A percentile compares a stretch with the other conserved stretches of the same genome.
These are phyloP conservation scores for Apeira syringaria DNA, from an alignment of 2,888 invertebrate genomes.

Conservation along the genomic window DNA sequence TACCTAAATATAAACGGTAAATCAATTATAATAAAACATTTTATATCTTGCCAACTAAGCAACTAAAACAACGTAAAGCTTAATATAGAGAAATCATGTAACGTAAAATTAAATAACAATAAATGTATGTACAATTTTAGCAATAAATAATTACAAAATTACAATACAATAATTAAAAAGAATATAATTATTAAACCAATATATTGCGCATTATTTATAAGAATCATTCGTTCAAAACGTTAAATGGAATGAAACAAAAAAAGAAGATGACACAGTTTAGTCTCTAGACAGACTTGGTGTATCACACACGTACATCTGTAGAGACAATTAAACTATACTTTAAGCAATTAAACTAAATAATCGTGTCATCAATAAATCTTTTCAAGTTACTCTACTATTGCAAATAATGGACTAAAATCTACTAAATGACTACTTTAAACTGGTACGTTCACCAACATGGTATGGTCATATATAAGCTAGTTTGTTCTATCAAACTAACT, in stretches of 20 bases:
- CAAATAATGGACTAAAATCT: slow-evolving; percentile 8
- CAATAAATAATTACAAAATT: slow-evolving; percentile 79
- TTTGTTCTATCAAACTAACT: too few species aligned
- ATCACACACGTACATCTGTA: too few species aligned
- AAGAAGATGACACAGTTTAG: slow-evolving; percentile 30
- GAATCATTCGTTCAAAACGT: slow-evolving; percentile 46
- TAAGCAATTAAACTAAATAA: slow-evolving; percentile 15
- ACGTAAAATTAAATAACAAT: slow-evolving; percentile 83
- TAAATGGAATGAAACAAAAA: slow-evolving; percentile 58
- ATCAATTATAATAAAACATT: slow-evolving; percentile 32
- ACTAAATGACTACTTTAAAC: slow-evolving; percentile 3
- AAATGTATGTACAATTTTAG: slow-evolving; percentile 78
- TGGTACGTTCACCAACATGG: background rate
- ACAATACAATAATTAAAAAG: slow-evolving; percentile 36
- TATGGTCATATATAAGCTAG: too few species aligned
- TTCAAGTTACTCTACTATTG: slow-evolving; percentile 10
- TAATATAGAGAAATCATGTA: slow-evolving; percentile 56
- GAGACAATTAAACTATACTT: too few species aligned
- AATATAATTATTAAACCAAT: slow-evolving; percentile 44
- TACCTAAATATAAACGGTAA: slow-evolving; percentile 30
- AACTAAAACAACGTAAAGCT: slow-evolving; percentile 38
- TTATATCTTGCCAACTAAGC: slow-evolving; percentile 23
- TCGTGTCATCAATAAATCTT: slow-evolving; percentile 10
- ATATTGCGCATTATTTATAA: slow-evolving; percentile 42
- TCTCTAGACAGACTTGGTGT: too few species aligned